Conservation (phyloP, 2,113 vertebrate species). For the Apistogramma diplotaenia region DNA sequence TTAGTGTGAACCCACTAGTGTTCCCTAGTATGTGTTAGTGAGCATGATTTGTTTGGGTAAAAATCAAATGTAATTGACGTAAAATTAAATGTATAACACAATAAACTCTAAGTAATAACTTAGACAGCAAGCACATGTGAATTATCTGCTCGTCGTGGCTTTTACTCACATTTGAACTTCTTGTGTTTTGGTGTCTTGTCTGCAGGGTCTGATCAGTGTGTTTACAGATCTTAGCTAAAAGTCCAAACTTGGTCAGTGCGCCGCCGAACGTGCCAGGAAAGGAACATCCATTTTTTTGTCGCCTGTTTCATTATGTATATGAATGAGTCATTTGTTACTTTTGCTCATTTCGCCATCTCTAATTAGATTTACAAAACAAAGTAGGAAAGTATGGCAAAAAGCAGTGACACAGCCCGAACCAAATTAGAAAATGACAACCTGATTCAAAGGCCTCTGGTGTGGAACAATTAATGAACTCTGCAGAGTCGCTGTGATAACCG, state of each 20-base stretch:
- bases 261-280: neutral
- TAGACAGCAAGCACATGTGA: no score
- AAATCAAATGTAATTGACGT: neutral
- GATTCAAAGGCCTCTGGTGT: constrained; percentile 55
- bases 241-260: neutral
- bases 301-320: constrained; percentile 22
- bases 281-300: neutral
- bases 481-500: constrained; percentile 43
- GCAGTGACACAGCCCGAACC: constrained; percentile 45
- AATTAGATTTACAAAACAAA: constrained; percentile 62
- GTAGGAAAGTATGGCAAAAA: constrained; percentile 44
- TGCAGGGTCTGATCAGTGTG: neutral
- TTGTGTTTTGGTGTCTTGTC: neutral
- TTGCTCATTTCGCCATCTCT: constrained; percentile 39
- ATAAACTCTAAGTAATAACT: no score
- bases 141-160: neutral
- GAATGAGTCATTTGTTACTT: constrained; percentile 38
- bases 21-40: neutral
- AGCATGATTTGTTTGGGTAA: neutral
- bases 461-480: constrained; percentile 61
- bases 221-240: neutral
- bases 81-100: neutral
- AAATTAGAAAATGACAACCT: constrained; percentile 62
- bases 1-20: neutral
- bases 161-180: neutral